These are phyloP conservation scores for Chroicocephalus ridibundus DNA, from an alignment of 2,113 vertebrate genomes.

Conservation along the genomic window DNA sequence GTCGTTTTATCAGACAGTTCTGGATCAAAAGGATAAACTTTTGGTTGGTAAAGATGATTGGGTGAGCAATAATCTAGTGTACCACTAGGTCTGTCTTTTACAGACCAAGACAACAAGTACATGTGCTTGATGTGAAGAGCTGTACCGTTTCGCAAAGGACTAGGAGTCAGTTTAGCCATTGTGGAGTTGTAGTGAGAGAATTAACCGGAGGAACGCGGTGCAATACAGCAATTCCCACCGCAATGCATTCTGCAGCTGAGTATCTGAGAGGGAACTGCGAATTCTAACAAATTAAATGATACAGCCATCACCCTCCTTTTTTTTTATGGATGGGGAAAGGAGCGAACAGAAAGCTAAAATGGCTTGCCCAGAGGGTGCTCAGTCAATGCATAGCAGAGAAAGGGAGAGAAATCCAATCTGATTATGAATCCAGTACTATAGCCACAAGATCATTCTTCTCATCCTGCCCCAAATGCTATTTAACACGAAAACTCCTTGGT, in stretches of 20 bases:
- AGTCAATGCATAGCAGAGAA: background rate
- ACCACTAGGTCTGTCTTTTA: background rate
- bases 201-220: background rate
- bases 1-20: background rate
- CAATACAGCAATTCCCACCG: background rate
- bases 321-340: background rate
- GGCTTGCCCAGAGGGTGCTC: slow-evolving; percentile 10
- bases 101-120: background rate
- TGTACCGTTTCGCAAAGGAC: background rate
- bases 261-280: background rate
- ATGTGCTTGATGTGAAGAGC: background rate
- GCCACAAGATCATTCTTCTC: slow-evolving; percentile 23
- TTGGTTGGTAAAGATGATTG: background rate
- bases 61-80: background rate
- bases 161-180: background rate
- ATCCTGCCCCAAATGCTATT: background rate
- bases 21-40: background rate
- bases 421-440: background rate
- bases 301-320: background rate
- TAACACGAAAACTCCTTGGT: background rate
- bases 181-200: background rate
- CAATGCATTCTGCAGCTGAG: background rate
- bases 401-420: slow-evolving; percentile 14
- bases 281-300: background rate
- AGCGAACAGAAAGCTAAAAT: background rate